These are phyloP conservation scores for Merops nubicus DNA, from an alignment of 2,113 vertebrate species.

Conservation along the genomic window DNA sequence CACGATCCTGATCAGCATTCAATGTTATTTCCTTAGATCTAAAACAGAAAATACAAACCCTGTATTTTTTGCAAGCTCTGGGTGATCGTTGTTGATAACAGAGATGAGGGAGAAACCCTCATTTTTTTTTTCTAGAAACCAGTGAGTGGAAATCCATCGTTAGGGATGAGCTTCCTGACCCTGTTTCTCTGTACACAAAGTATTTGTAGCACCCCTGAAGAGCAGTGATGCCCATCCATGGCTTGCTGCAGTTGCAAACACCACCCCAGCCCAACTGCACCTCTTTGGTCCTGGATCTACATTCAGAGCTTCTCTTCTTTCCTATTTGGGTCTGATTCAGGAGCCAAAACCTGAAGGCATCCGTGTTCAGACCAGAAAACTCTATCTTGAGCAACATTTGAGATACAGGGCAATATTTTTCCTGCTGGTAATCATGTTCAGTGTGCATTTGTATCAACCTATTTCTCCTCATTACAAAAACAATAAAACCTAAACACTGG, in stretches of 20 bases:
- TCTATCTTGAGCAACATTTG: neutral
- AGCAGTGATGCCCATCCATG: neutral
- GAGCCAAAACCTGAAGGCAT: neutral
- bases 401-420: neutral
- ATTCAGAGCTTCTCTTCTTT: neutral
- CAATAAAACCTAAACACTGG: neutral
- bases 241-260: neutral
- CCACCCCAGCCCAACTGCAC: too few species aligned
- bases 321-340: neutral
- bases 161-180: neutral
- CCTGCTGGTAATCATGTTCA: neutral
- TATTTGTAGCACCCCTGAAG: fast-evolving
- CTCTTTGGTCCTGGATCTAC: neutral
- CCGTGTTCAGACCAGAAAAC: neutral
- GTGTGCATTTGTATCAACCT: neutral
- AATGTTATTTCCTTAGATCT: neutral
- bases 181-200: neutral
- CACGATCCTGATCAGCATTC: neutral
- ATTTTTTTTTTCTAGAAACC: neutral
- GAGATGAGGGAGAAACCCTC: neutral
- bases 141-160: fast-evolving
- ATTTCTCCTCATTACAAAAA: slow-evolving; percentile 14
- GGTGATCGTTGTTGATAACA: neutral
- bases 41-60: neutral
- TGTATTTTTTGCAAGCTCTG: neutral